A percentile compares a stretch with the other conserved stretches of the same genome.
These are phyloP conservation scores for Lepidocyrtinus sp. DNA, from an alignment of 2,888 invertebrate species.

Conservation along the genomic window DNA sequence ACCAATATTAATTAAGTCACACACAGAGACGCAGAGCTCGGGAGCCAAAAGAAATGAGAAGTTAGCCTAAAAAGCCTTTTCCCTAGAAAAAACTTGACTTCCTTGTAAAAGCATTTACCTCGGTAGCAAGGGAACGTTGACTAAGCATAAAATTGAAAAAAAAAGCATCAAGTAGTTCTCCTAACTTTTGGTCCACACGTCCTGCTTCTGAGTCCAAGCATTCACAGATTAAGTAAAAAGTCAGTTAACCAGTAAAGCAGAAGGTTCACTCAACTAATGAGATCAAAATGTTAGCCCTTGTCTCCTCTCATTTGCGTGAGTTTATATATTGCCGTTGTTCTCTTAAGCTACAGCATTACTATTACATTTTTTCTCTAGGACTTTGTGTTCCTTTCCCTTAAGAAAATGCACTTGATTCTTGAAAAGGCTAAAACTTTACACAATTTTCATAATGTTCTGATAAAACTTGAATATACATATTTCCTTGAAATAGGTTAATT, in stretches of 20 bases:
- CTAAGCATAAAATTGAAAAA: too few species aligned
- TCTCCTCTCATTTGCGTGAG: slow-evolving; percentile 47
- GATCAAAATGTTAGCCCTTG: slow-evolving; percentile 67
- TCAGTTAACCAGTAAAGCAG: slow-evolving; percentile 49
- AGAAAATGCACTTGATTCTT: too few species aligned
- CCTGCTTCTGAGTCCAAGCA: neutral
- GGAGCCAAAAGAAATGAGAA: slow-evolving; percentile 30
- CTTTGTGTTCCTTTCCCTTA: too few species aligned
- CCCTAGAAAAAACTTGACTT: neutral
- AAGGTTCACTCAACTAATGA: slow-evolving; percentile 65
- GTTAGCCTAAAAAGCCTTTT: neutral
- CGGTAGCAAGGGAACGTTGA: too few species aligned
- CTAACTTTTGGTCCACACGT: slow-evolving; percentile 26
- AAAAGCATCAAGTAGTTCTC: slow-evolving; percentile 58
- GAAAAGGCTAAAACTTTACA: neutral
- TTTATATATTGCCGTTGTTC: slow-evolving; percentile 41
- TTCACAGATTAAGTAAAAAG: slow-evolving; percentile 17
- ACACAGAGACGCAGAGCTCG: slow-evolving; percentile 42
- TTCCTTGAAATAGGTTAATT: slow-evolving; percentile 50
- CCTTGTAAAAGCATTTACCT: neutral
- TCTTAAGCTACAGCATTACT: too few species aligned
- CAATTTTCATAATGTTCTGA: neutral
- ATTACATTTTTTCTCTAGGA: too few species aligned
- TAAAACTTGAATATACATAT: neutral
- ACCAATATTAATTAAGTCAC: slow-evolving; percentile 67